Base-by-base conservation (phyloP, 2,888 invertebrate genomes). In the Prosapia bicincta region DNA sequence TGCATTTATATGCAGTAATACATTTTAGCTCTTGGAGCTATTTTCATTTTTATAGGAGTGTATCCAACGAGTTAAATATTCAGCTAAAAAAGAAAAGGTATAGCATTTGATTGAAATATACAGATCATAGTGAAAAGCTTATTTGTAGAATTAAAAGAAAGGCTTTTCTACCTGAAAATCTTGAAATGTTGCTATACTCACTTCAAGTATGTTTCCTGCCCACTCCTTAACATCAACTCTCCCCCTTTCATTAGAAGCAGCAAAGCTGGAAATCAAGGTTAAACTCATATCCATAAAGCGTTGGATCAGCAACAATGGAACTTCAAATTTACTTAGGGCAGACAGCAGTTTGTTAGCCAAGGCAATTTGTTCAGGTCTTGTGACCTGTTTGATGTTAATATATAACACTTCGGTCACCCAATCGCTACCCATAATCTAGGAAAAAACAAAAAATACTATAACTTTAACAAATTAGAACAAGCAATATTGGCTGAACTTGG, bases 331-430 rank as follows among this genome's bases (percentile, higher is more conserved):
- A 25, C 71, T 66, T 25, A 80, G 25, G 26, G 72, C 54, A 5
- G 20, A 13, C 20, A 69, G 69, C 7, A 80, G 25, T 26, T 71
- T 73, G 5, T 30, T 26, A 38, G 70, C 75, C 32, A 80, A 69
- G 24, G 70, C 67, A 3, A 69, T 25, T 32, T 75, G 74, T 13
- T 26, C 66, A 10, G 65, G n/a, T 20, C 26, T 68, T 7, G 67
- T 26, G 6, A 79, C 54, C 32, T 79, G 43, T 30, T 71, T 76
- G 79, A 78, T 79, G 32, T 78, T 79, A 1, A 79, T 72, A 67
- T 72, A 75, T 23, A 81, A 23, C n/a, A 77, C 78, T 67, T 80
- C 80, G 7, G 79, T 74, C 20, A 81, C 80, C 43, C 79, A 69
- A 32, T 77, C 76, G 66, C 79, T 76, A 26, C 75, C n/a, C n/a